Conservation (phyloP, 1,140 invertebrate species). For the Plutomurus gul region DNA sequence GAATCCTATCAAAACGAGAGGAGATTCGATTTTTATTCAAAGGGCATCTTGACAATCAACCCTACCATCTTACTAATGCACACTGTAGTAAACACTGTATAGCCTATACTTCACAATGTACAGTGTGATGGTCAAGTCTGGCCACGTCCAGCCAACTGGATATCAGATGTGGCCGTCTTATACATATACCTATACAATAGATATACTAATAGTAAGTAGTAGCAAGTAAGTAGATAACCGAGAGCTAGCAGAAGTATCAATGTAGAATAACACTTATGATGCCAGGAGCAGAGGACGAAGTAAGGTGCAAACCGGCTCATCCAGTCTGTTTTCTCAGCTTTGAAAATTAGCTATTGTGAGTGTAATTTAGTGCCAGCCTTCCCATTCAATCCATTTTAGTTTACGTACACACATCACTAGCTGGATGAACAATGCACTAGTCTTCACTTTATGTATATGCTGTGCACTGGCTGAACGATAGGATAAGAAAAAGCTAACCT, state of each 20-base stretch:
- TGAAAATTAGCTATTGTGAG: conserved; percentile 39
- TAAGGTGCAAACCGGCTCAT: conserved; percentile 40
- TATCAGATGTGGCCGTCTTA: not conserved
- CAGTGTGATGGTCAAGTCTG: not conserved
- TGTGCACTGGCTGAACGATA: not conserved
- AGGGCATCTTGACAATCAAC: not conserved
- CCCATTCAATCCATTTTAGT: conserved; percentile 22
- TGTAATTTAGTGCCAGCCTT: conserved; percentile 35
- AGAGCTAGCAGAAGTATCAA: not conserved
- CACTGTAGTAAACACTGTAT: not conserved
- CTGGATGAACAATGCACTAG: not conserved
- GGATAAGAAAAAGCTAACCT: too few relatives aligned
- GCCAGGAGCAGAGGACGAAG: not conserved
- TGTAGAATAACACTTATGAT: not conserved
- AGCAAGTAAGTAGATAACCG: too few relatives aligned
- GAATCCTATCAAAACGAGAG: conserved; percentile 23
- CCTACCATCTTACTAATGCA: not conserved
- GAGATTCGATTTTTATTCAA: conserved; percentile 7
- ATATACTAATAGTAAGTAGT: too few relatives aligned
- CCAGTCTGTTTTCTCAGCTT: conserved; percentile 33
- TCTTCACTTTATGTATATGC: too few relatives aligned
- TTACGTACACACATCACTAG: not conserved
- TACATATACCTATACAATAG: conserved; percentile 1
- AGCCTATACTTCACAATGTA: not conserved
- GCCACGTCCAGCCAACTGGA: not conserved